Conservation (phyloP, 2,797 vertebrate genomes). For the Centropyge bicolor region DNA sequence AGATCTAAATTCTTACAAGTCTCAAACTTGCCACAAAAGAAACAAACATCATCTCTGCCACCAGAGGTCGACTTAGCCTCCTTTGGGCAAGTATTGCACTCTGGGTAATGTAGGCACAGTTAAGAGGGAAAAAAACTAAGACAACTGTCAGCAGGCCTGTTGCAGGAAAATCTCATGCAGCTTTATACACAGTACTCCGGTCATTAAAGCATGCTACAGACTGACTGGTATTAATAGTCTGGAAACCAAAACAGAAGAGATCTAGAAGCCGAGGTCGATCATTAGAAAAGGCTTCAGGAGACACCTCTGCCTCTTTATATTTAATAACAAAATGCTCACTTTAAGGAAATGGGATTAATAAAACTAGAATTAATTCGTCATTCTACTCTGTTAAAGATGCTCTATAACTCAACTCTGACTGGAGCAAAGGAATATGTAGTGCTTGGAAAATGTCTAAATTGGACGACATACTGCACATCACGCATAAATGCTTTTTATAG, state of each 20-base stretch:
- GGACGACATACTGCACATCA: conserved; percentile 25
- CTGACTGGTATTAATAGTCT: conserved; percentile 44
- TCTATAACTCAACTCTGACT: conserved; percentile 38
- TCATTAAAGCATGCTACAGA: conserved; percentile 61
- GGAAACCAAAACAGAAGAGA: conserved; percentile 53
- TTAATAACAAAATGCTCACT: conserved; percentile 68
- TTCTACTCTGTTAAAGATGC: conserved; percentile 49
- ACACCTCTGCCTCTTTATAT: conserved; percentile 70
- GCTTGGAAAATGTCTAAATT: conserved; percentile 61
- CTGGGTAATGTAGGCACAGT: conserved; percentile 77
- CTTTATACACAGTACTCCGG: conserved; percentile 63
- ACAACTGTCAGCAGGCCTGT: conserved; percentile 58
- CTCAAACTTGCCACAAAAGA: conserved; percentile 80
- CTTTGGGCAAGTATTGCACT: conserved; percentile 78
- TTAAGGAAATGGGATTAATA: conserved; percentile 58
- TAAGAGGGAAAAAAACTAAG: conserved; percentile 52
- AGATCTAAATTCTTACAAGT: conserved; percentile 81
- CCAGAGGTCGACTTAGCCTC: conserved; percentile 70
- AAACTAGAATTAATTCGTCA: conserved; percentile 68
- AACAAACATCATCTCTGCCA: conserved; percentile 68
- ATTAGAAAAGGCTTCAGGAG: conserved; percentile 80
- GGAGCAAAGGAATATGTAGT: conserved; percentile 67
- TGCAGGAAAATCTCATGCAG: conserved; percentile 61
- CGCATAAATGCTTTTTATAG: conserved; percentile 60
- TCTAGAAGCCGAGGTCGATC: conserved; percentile 44